Evolutionary conservation across 2,797 vertebrate genomes (phyloP), one percentile per base, ranked within the genome.

Genomic region (Myoxocephalus aenaeus): DNA sequence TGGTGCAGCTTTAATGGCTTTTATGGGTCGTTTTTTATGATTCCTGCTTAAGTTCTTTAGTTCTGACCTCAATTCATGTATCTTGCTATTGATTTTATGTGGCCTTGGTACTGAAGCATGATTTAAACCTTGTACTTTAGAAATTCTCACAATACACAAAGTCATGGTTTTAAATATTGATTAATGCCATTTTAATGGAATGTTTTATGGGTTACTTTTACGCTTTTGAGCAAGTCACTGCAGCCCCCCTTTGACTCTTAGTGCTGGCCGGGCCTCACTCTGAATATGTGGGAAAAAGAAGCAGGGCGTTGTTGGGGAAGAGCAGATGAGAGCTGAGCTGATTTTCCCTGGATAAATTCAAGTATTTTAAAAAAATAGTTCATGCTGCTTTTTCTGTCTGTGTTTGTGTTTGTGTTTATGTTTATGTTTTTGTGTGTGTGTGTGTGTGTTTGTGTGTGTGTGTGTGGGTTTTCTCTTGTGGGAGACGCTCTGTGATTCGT

Each of bases 401-500:
- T 34, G 34, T 32, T 4, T 32, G 36, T 36, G 36, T 36, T 7
- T 36, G 36, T 36, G 36, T 36, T 7, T 36, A 9, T 38, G 3
- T 40, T 3, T 40, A 4, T 42, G 40, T 42, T 4, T 34, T 9
- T 8, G 48, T 34, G 34, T 34, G 34, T 32, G 32, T 32, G 32
- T 4, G 32, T 34, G 34, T 34, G 34, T 34, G 38, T 40, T 10
- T 40, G 38, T 40, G 38, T 40, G 14, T 9, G 48, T 11, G 27
- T 57, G 40, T 57, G 59, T 50, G 46, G 59, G 18, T 63, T 51
- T 25, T 29, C 13, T 64, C 46, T 61, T 73, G 66, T 51, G 67
- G 66, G 17, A 1, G 32, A 57, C 4, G 42, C 44, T 66, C 59
- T 72, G 75, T 38, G 69, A 77, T 75, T 72, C 11, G n/a, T 65